Percentiles rank a stretch among this genome's conserved stretches.
Conservation (phyloP, 2,797 vertebrate species). For the Apogon hyalosoma region DNA sequence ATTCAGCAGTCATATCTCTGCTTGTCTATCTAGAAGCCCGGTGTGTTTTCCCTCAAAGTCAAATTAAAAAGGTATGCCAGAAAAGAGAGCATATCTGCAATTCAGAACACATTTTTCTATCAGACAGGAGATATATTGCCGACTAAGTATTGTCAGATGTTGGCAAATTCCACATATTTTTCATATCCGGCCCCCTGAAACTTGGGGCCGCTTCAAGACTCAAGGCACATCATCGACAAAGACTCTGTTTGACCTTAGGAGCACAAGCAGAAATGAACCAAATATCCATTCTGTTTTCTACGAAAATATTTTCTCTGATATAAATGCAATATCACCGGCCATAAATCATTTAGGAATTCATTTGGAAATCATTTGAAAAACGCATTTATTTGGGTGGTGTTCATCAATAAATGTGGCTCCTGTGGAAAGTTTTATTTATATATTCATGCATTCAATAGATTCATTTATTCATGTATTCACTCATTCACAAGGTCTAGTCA, state of each 20-base stretch:
- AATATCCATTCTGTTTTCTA: conserved; percentile 77
- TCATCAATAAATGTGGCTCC: conserved; percentile 81
- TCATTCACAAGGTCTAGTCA: conserved; percentile 83
- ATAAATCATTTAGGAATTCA: conserved; percentile 84
- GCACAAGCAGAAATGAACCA: conserved; percentile 73
- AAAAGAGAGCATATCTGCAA: conserved; percentile 79
- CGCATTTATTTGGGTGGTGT: conserved; percentile 76
- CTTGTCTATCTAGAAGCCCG: conserved; percentile 67
- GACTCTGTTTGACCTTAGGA: conserved; percentile 76
- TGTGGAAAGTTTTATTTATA: conserved; percentile 80
- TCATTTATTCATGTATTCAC: conserved; percentile 88
- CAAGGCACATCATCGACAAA: conserved; percentile 77
- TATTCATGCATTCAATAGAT: conserved; percentile 84
- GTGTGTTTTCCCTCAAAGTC: conserved; percentile 77
- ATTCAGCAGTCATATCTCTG: conserved; percentile 64
- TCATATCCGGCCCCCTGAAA: conserved; percentile 84
- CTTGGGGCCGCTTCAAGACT: conserved; percentile 75
- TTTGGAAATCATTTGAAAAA: conserved; percentile 82
- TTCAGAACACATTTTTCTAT: conserved; percentile 86
- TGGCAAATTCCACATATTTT: conserved; percentile 86
- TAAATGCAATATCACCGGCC: conserved; percentile 80
- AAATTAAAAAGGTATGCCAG: conserved; percentile 82
- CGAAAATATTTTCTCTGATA: conserved; percentile 78
- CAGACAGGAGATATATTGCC: conserved; percentile 85
- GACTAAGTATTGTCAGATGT: conserved; percentile 86